Evolutionary conservation across 1,140 invertebrate species (phyloP).

Genomic region (Dreissena rostriformis): DNA sequence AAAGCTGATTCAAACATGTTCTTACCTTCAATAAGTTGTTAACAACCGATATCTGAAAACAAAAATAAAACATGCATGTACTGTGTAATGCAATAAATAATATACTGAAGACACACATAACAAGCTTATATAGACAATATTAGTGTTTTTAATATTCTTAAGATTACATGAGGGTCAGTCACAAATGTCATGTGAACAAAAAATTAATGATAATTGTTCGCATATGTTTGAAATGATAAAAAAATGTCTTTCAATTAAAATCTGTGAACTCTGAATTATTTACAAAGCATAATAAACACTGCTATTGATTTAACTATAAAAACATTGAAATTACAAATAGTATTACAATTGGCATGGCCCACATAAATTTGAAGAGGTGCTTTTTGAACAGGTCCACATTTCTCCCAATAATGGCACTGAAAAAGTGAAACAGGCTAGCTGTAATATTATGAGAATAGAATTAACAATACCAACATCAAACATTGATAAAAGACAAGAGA

Average conservation of each 20-base stretch:
- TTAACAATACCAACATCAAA: neutral
- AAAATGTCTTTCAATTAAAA: neutral
- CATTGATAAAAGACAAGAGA: neutral
- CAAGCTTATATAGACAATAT: too few relatives aligned
- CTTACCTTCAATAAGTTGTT: conserved; percentile 94
- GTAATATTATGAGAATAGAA: neutral
- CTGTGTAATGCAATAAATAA: too few relatives aligned
- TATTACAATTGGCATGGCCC: conserved; percentile 91
- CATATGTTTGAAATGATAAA: conserved; percentile 79
- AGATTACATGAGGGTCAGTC: neutral
- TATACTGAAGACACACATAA: too few relatives aligned
- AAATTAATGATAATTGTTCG: conserved; percentile 84
- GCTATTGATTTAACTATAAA: neutral
- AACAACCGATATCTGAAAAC: conserved; percentile 87
- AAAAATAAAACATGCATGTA: conserved; percentile 54
- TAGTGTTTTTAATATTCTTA: too few relatives aligned
- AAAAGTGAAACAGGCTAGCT: conserved; percentile 66
- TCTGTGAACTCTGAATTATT: conserved; percentile 59
- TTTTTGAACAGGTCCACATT: conserved; percentile 89
- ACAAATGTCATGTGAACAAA: conserved; percentile 7
- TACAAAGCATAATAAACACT: neutral
- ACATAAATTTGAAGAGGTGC: conserved; percentile 89
- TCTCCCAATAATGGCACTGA: conserved; percentile 95
- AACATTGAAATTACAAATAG: neutral
- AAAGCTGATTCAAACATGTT: neutral